A percentile compares a stretch with the other conserved stretches of the same genome.
These are phyloP conservation scores for Phylloscopus trochilus DNA, from an alignment of 2,113 vertebrate genomes.

Conservation along the genomic window DNA sequence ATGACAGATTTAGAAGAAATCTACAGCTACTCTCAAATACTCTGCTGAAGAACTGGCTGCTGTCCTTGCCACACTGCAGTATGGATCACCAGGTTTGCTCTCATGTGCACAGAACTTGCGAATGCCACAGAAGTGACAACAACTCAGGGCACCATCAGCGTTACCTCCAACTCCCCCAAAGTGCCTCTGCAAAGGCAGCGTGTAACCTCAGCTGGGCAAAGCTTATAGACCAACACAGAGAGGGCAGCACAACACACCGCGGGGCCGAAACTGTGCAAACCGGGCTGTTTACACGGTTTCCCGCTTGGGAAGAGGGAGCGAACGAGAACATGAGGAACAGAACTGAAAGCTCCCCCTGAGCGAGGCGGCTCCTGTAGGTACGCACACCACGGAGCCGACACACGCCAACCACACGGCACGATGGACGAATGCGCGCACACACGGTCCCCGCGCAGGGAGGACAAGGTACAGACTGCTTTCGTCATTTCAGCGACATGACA, in stretches of 20 bases:
- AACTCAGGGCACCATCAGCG: neutral
- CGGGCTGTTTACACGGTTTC: conserved; percentile 54
- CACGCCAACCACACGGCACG: conserved; percentile 57
- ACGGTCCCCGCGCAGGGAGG: neutral
- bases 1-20: neutral
- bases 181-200: neutral
- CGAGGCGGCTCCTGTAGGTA: neutral
- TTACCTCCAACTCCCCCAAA: neutral
- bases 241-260: conserved; percentile 25
- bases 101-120: neutral
- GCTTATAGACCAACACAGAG: neutral
- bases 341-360: conserved; percentile 49
- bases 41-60: neutral
- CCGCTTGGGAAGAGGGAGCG: conserved; percentile 38
- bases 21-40: neutral
- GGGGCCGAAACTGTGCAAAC: conserved; percentile 46
- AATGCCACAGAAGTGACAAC: neutral
- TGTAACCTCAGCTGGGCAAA: neutral
- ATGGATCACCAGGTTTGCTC: neutral
- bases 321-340: conserved; percentile 38
- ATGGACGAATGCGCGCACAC: conserved; percentile 56
- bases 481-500: conserved; percentile 50
- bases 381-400: conserved; percentile 31
- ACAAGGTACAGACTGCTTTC: conserved; percentile 18
- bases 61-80: accelerated